Percentiles rank a stretch among this genome's conserved stretches.
Evolutionary conservation across 2,113 vertebrate species (phyloP).

Genomic region (Eonycteris spelaea): DNA sequence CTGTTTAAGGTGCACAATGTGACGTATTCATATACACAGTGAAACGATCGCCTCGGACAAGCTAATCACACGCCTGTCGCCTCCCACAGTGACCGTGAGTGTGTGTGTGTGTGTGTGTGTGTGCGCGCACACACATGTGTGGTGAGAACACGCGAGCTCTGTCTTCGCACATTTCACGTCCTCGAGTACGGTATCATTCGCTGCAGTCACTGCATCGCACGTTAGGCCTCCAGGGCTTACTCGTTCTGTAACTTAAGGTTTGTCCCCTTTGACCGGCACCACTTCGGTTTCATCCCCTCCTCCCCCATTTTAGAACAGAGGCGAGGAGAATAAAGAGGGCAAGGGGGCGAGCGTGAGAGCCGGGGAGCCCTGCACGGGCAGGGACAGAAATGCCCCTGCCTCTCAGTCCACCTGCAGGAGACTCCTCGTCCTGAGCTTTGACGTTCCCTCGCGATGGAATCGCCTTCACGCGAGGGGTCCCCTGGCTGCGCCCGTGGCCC

Average conservation of each 20-base stretch:
- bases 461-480: rapidly evolving
- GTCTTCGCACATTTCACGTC: neutral
- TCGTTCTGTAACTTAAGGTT: neutral
- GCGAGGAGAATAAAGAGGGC: neutral
- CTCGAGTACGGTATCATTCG: rapidly evolving
- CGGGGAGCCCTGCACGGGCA: rapidly evolving
- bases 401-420: neutral
- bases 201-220: rapidly evolving
- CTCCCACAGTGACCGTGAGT: neutral
- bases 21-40: neutral
- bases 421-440: neutral
- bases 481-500: rapidly evolving
- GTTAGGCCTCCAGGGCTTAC: neutral
- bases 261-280: neutral
- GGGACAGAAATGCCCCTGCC: neutral
- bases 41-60: neutral
- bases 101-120: neutral
- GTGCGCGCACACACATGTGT: neutral
- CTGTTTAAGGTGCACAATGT: neutral
- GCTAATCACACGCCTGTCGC: no score
- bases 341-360: rapidly evolving
- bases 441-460: no score
- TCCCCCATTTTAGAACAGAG: rapidly evolving
- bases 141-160: neutral
- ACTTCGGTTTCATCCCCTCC: neutral